Evolutionary conservation across 2,797 vertebrate genomes (phyloP).

Genomic region (Liasis olivaceus): DNA sequence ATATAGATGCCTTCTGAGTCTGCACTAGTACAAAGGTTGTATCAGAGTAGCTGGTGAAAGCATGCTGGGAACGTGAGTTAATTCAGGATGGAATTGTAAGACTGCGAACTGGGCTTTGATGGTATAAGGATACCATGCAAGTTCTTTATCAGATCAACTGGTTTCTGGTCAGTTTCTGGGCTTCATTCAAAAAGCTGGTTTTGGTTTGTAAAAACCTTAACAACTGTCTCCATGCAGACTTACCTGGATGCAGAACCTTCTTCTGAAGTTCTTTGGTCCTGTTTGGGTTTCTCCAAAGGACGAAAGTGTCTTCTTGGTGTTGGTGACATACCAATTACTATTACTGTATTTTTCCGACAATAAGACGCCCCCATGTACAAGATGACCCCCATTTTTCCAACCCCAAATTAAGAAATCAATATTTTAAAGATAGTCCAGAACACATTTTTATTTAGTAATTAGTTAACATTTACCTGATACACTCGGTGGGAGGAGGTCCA

Average conservation of each 20-base stretch:
- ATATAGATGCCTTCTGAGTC: not conserved
- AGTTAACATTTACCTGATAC: too few relatives aligned
- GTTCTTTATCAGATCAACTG: not conserved
- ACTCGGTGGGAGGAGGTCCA: too few relatives aligned
- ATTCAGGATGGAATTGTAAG: not conserved
- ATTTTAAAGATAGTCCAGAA: too few relatives aligned
- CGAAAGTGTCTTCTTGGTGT: not conserved
- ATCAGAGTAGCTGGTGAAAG: not conserved
- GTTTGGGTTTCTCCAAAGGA: not conserved
- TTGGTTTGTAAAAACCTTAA: not conserved
- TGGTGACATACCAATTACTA: not conserved
- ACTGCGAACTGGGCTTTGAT: not conserved
- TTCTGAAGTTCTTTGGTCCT: not conserved
- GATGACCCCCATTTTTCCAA: too few relatives aligned
- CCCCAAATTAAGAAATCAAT: too few relatives aligned
- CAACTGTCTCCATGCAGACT: not conserved
- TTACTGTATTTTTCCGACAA: not conserved
- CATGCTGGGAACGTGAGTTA: not conserved
- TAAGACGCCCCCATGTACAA: too few relatives aligned
- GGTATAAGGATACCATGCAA: not conserved
- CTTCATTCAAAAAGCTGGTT: not conserved
- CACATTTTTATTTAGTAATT: too few relatives aligned
- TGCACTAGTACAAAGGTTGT: not conserved
- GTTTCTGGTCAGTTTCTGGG: not conserved
- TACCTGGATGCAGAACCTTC: not conserved